Evolutionary conservation across 1,140 invertebrate genomes (phyloP), one percentile per base, ranked within the genome.

Genomic region (Leptinotarsa undecemlineata): DNA sequence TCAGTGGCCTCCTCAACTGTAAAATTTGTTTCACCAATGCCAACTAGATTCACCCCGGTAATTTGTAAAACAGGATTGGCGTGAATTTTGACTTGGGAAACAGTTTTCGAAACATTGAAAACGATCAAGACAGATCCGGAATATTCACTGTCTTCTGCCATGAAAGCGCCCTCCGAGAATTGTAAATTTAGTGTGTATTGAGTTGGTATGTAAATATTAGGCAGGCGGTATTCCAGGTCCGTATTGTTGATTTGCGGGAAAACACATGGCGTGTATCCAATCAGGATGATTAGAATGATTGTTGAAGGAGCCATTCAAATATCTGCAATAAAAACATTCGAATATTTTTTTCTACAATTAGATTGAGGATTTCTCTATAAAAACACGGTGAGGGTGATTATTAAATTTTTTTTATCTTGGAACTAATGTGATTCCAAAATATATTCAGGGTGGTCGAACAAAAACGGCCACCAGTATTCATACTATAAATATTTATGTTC

Each of bases 181-280:
- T 72, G 70, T 21, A 78, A 63, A 57, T 70, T 48, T 11, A 98
- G 87, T 79, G 92, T 89, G 82, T 98, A 98, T 85, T 96, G 92
- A 77, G 87, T 86, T 57, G 96, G 96, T 74, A 90, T 84, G 72
- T 96, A 91, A 85, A 88, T 88, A 75, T 87, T 89, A 26, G 95
- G 95, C 74, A 98, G 88, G 71, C 95, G 90, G 84, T 92, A 86
- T 20, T 66, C 23, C 26, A 20, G 63, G n/a, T 13, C 13, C 20
- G 26, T 20, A 1, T 20, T 23, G 15, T 66, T 23, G 63, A 3
- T 23, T 61, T 20, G 8, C 15, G 17, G 4, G 57, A n/a, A 61
- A 1, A 20, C 20, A 33, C 26, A 33, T 33, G 26, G 26, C 26
- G 26, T 33, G 26, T 33, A 33, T 33, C 26, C 26, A 33, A 33